Evolutionary conservation across 2,888 invertebrate species (phyloP).

Genomic region (Synergus umbraculus): DNA sequence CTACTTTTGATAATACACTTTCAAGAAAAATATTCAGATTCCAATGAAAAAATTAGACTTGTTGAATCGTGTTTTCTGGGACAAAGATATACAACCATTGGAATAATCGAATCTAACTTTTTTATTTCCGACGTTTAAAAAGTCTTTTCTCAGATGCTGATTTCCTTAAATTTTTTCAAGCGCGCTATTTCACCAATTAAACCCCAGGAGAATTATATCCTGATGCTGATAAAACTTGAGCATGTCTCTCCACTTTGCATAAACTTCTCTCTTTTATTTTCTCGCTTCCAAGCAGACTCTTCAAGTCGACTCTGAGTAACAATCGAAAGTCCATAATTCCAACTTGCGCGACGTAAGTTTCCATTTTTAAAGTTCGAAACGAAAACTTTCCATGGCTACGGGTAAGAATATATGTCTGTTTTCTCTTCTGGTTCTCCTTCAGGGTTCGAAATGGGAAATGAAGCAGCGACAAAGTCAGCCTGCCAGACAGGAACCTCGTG

Average conservation of each 20-base stretch:
- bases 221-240: not conserved
- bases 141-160: no score
- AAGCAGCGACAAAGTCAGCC: constrained; percentile 9
- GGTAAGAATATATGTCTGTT: not conserved
- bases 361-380: constrained; percentile 19
- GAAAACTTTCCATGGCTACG: constrained; percentile 5
- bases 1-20: not conserved
- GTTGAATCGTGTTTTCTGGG: no score
- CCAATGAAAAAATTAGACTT: not conserved
- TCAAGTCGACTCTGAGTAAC: not conserved
- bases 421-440: not conserved
- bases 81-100: no score
- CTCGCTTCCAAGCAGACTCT: not conserved
- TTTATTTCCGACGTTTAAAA: no score
- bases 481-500: constrained; percentile 3
- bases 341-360: constrained; percentile 16
- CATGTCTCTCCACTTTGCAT: not conserved
- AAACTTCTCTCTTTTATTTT: not conserved
- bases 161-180: not conserved
- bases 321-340: constrained; percentile 6
- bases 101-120: no score
- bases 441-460: constrained; percentile 46
- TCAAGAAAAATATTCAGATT: not conserved
- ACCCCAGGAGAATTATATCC: not conserved
- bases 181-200: not conserved